A percentile compares a stretch with the other conserved stretches of the same genome.
These are phyloP conservation scores for Electrophaes corylata DNA, from an alignment of 2,888 invertebrate genomes.

Conservation along the genomic window DNA sequence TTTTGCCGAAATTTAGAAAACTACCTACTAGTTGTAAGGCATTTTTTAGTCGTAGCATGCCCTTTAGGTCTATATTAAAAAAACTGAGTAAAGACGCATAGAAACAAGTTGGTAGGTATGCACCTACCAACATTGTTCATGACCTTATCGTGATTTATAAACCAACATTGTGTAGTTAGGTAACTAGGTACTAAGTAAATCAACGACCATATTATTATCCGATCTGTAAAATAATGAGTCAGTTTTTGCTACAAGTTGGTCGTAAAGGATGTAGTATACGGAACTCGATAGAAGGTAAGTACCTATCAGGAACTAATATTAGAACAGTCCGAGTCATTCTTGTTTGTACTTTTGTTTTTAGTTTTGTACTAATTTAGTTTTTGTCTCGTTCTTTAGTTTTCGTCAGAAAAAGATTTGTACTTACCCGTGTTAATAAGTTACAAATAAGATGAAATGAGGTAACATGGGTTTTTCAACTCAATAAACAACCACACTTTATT, in stretches of 20 bases:
- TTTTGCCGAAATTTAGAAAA: too few relatives aligned
- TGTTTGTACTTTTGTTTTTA: too few relatives aligned
- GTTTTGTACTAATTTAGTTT: constrained; percentile 28
- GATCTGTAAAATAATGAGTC: constrained; percentile 17
- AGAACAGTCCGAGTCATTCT: constrained; percentile 30
- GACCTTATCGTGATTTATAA: constrained; percentile 23
- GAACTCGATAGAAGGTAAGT: constrained; percentile 19
- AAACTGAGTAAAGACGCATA: constrained; percentile 2
- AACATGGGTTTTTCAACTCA: constrained; percentile 2
- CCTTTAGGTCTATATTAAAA: too few relatives aligned
- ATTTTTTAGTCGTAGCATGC: too few relatives aligned
- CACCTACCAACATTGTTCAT: constrained; percentile 12
- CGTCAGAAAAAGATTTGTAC: not conserved
- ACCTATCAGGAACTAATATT: constrained; percentile 35
- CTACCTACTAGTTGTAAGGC: too few relatives aligned
- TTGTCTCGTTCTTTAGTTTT: constrained; percentile 30
- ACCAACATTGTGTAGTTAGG: constrained; percentile 4
- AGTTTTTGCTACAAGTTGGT: constrained; percentile 32
- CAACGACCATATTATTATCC: constrained; percentile 14
- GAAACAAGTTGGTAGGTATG: not conserved
- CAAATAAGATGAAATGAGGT: constrained; percentile 4
- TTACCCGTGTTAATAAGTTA: constrained; percentile 17
- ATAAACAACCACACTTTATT: not conserved
- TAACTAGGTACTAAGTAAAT: constrained; percentile 4
- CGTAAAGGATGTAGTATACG: constrained; percentile 30